A percentile compares a stretch with the other conserved stretches of the same genome.
phyloP scores from a whole-genome alignment of 2,113 vertebrate genomes.

The Eudyptes chrysolophus region DNA sequence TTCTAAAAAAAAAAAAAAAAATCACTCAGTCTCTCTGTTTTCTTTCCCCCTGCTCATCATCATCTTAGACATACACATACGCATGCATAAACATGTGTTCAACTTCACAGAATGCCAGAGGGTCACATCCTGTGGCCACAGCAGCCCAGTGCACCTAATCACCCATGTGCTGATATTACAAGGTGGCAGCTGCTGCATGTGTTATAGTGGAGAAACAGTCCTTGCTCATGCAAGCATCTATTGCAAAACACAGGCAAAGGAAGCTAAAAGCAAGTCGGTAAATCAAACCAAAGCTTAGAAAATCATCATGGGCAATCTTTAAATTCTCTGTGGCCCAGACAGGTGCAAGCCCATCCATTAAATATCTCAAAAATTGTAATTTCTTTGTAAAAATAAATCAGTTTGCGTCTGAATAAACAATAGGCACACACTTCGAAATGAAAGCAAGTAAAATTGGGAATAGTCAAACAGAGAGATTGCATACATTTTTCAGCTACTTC shows the following conservation, averaged over 20 bases:
- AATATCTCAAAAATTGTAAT: neutral
- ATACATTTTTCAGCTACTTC: neutral
- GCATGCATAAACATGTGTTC: neutral
- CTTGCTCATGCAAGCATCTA: neutral
- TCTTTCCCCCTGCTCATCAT: fast-evolving
- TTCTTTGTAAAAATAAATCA: neutral
- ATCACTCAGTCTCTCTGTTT: neutral
- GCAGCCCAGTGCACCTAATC: neutral
- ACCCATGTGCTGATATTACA: neutral
- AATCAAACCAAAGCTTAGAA: neutral
- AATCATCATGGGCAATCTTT: neutral
- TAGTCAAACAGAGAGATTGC: neutral
- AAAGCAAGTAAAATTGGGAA: neutral
- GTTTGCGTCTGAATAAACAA: neutral
- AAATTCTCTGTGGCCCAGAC: neutral
- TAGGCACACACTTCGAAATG: neutral
- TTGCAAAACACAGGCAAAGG: neutral
- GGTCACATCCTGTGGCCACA: neutral
- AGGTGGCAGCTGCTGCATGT: neutral
- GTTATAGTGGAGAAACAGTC: neutral
- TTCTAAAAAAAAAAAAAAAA: neutral
- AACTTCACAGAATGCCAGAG: neutral
- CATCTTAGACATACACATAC: neutral
- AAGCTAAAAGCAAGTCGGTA: neutral
- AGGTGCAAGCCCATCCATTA: neutral